Evolutionary conservation across 2,113 vertebrate genomes (phyloP), one percentile per base, ranked within the genome.

Genomic region (Anas platyrhynchos): DNA sequence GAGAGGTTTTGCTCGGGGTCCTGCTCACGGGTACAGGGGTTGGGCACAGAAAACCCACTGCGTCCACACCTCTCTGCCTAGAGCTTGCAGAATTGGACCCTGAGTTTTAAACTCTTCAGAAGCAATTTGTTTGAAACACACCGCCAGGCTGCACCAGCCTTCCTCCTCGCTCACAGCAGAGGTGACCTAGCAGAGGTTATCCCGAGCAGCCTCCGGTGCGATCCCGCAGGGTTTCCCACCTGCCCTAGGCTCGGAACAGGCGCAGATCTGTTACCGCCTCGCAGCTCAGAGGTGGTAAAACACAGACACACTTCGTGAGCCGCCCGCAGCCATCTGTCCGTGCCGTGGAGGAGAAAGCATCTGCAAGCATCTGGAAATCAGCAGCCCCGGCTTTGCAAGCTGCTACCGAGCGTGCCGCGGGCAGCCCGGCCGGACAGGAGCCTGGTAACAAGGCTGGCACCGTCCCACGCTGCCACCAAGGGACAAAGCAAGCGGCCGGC

Each of bases 261-360:
- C 61, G 56, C 25, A 52, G 58, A 92, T 86, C 73, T 56, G 43
- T 72, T 84, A 86, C 43, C 0, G 6, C 36, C 88, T 75, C 1
- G 0, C 65, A 88, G 89, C 43, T 91, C 91, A 91, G 83, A 71
- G 27, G 1, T 32, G 56, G 46, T 67, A 88, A 29, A 65, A 72
- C 88, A 67, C 86, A 84, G 52, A 75, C 16, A 78, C 65, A 18
- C 22, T 73, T 77, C 41, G 71, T 41, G 43, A 75, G 63, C 76
- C 41, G 83, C 86, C 68, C 65, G 83, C 46, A 96, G 92, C 86
- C 92, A 92, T 96, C 92, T 93, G 91, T 77, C 88, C 74, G 2
- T 38, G 76, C 65, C 52, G 92, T 59, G 2, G 8, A 90, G 62
- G 74, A 77, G 31, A 87, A 63, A 81, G 48, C 85, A 91, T 75